A percentile compares a stretch with the other conserved stretches of the same genome.
Evolutionary conservation across 2,113 vertebrate genomes (phyloP).

Genomic region (Odontophorus gujanensis): DNA sequence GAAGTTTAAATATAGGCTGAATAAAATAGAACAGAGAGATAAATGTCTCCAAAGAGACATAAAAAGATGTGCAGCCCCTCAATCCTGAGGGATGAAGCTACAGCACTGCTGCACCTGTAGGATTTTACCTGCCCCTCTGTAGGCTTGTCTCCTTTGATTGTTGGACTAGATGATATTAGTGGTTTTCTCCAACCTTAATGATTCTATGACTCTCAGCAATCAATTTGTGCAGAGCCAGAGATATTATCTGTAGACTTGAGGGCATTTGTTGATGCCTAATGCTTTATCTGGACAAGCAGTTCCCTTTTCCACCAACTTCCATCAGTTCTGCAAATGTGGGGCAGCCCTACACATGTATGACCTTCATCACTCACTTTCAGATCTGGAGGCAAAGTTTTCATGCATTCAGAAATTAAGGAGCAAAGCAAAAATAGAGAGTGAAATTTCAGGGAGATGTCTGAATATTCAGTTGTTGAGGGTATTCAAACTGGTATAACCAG

Average conservation of each 20-base stretch:
- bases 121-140: not conserved
- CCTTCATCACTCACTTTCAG: not conserved
- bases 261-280: rapidly evolving
- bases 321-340: not conserved
- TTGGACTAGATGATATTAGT: too few species aligned
- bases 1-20: constrained; percentile 52
- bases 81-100: not conserved
- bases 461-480: not conserved
- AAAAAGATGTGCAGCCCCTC: not conserved
- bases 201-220: not conserved
- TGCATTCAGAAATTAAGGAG: not conserved
- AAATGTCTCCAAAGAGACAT: not conserved
- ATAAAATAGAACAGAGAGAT: constrained; percentile 34
- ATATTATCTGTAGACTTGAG: not conserved
- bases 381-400: not conserved
- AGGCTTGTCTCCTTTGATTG: not conserved
- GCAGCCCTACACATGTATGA: not conserved
- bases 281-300: not conserved
- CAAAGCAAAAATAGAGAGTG: not conserved
- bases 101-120: rapidly evolving
- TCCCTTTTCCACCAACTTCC: not conserved
- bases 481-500: not conserved
- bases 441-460: not conserved
- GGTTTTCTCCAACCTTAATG: not conserved
- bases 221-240: not conserved